Evolutionary conservation across 2,797 vertebrate species (phyloP), one percentile per base, ranked within the genome.

Genomic region (Siniperca obscura): DNA sequence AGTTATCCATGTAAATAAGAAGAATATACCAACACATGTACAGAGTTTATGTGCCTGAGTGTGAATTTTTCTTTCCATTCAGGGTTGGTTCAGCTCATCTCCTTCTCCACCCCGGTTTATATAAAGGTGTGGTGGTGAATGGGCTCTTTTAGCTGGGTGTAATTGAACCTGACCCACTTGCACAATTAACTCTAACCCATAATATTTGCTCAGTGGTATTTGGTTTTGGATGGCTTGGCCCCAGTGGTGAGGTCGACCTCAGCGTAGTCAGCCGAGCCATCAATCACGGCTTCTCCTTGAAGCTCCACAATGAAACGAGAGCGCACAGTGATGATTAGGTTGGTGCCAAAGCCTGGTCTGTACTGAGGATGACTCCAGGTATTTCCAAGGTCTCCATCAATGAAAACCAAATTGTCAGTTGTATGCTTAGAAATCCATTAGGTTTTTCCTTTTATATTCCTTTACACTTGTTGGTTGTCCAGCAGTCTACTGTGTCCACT

Each of bases 131-230:
- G 53, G 14, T 48, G 27, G 69, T 94, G 93, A 94, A 94, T 87
- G 81, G 87, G 73, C 66, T 80, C 89, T 90, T 94, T 93, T 87
- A 91, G 82, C 82, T 34, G 61, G 50, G 59, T 90, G 87, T 88
- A 93, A 92, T 92, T 93, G 87, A 95, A 94, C 83, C 80, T 93
- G 93, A 93, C 95, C 91, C 85, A 64, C 82, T 84, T 84, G 65
- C 79, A 90, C 93, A 92, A 91, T 95, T 95, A 94, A 90, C 91
- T 84, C 85, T 87, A 88, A 94, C 89, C 93, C 93, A 92, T 91
- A 94, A 94, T 95, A 93, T 95, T 95, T 95, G 90, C 91, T 84
- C 89, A 94, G 91, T 67, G 70, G 89, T 85, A 75, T 86, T 82
- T 81, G 82, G 82, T 92, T 91, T 84, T 83, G 80, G 84, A 84